Conservation (phyloP, 1,140 invertebrate species). For the Hestina assimilis region DNA sequence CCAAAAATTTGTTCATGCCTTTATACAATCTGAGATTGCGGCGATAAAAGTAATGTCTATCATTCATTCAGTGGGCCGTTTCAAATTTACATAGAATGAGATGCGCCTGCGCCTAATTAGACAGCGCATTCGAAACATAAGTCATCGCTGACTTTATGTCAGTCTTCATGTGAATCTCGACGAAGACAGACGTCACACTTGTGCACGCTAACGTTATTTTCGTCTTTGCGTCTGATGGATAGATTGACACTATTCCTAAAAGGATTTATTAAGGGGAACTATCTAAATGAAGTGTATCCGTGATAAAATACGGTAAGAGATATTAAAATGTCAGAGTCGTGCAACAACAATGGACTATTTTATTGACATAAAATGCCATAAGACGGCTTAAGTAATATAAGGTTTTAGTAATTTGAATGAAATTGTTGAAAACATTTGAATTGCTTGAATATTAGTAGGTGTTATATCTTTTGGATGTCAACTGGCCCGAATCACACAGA, state of each 20-base stretch:
- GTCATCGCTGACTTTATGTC: slow-evolving; percentile 58
- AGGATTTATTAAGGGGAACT: slow-evolving; percentile 8
- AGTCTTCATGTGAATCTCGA: slow-evolving; percentile 41
- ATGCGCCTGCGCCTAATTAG: slow-evolving; percentile 62
- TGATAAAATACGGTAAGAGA: slow-evolving; percentile 6
- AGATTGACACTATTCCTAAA: slow-evolving; percentile 18
- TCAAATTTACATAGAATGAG: slow-evolving; percentile 69
- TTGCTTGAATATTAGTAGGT: too few relatives aligned
- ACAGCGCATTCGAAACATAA: slow-evolving; percentile 47
- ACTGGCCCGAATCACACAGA: too few relatives aligned
- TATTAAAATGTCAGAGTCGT: slow-evolving; percentile 33
- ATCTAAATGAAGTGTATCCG: slow-evolving; percentile 1
- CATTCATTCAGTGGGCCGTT: slow-evolving; percentile 44
- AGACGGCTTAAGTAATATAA: neutral
- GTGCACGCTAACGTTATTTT: slow-evolving; percentile 24
- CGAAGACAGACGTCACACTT: slow-evolving; percentile 38
- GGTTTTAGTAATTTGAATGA: too few relatives aligned
- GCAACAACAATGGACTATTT: slow-evolving; percentile 22
- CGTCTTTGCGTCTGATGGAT: slow-evolving; percentile 21
- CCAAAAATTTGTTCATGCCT: slow-evolving; percentile 35
- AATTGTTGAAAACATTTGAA: too few relatives aligned
- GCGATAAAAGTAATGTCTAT: slow-evolving; percentile 42
- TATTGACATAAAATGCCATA: slow-evolving; percentile 23
- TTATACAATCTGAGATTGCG: slow-evolving; percentile 31
- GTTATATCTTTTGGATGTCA: too few relatives aligned